Conservation (phyloP, 2,113 vertebrate genomes). For the Anhinga anhinga region DNA sequence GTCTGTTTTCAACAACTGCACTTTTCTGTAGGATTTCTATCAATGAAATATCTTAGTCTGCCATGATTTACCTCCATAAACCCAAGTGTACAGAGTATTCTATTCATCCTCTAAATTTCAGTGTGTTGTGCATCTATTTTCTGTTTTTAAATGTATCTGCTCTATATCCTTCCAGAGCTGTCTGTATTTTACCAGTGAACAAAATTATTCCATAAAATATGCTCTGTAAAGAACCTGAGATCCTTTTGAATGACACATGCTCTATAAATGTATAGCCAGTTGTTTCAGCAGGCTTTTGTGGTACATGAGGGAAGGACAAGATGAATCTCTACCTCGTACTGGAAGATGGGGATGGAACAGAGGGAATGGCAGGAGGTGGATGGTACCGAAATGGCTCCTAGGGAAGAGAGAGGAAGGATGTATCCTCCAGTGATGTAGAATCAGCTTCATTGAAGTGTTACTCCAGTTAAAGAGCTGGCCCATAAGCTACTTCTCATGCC, state of each 20-base stretch:
- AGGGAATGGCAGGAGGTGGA: neutral
- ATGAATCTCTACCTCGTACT: neutral
- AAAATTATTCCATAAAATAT: neutral
- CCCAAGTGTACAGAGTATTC: neutral
- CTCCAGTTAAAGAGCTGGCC: neutral
- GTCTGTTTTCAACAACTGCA: neutral
- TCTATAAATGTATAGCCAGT: neutral
- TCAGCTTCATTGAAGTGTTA: neutral
- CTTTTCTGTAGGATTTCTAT: neutral
- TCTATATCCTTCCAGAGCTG: neutral
- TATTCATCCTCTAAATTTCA: neutral
- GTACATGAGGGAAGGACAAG: neutral
- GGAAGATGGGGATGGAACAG: neutral
- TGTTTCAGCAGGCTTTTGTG: neutral
- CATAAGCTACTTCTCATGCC: neutral
- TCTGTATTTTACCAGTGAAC: neutral
- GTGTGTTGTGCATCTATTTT: neutral
- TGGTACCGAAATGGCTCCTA: neutral
- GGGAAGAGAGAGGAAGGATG: neutral
- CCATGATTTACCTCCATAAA: neutral
- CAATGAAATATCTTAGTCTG: neutral
- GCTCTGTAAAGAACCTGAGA: neutral
- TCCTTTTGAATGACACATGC: accelerated
- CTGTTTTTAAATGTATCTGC: neutral
- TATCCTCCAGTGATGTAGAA: neutral